Conservation (phyloP, 2,888 invertebrate genomes). For the Calliphora vomitoria region DNA sequence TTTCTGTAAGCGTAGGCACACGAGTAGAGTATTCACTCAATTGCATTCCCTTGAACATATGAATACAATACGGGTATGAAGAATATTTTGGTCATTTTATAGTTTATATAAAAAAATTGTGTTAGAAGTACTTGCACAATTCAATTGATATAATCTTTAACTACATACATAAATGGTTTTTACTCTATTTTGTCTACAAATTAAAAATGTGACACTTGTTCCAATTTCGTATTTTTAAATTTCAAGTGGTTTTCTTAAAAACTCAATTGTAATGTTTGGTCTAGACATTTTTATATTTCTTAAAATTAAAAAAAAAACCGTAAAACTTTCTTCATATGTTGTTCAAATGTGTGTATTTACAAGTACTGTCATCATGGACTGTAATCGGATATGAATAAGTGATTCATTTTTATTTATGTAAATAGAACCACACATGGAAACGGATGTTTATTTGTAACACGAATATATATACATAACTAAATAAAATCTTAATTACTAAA, state of each 20-base stretch:
- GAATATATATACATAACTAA: neutral
- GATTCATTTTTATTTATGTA: neutral
- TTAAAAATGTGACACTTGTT: constrained; percentile 56
- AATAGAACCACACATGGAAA: constrained; percentile 31
- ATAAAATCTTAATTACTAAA: too few relatives aligned
- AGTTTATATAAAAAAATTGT: constrained; percentile 1
- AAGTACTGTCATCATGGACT: constrained; percentile 25
- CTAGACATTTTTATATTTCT: constrained; percentile 5
- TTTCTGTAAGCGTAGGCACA: neutral
- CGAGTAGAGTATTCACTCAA: neutral
- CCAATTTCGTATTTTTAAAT: constrained; percentile 33
- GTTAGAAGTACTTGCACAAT: constrained; percentile 14
- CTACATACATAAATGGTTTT: neutral
- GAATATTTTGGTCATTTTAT: constrained; percentile 16
- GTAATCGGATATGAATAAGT: constrained; percentile 38
- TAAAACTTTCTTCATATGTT: constrained; percentile 13
- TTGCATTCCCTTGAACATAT: neutral
- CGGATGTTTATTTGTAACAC: constrained; percentile 8
- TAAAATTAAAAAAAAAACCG: neutral
- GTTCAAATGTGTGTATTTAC: neutral
- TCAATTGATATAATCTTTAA: neutral
- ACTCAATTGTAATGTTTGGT: constrained; percentile 48
- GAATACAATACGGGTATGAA: constrained; percentile 14
- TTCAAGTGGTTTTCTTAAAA: constrained; percentile 56
- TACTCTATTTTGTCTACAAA: constrained; percentile 12